Conservation (phyloP, 1,140 invertebrate genomes). For the Hyphantria cunea region DNA sequence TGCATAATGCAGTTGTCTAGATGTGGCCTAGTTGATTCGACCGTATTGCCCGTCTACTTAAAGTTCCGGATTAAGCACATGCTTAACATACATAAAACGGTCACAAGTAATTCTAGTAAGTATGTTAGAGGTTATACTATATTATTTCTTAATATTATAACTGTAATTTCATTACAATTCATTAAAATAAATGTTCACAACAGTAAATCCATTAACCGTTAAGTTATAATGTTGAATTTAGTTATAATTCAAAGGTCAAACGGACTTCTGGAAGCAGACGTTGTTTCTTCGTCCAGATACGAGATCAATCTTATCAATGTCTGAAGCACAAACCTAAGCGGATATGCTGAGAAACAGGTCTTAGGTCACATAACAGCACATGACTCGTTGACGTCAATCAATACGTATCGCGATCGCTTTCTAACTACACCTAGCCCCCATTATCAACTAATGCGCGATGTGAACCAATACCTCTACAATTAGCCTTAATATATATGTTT, state of each 20-base stretch:
- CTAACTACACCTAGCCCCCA: constrained; percentile 28
- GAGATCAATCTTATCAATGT: constrained; percentile 36
- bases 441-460: no score
- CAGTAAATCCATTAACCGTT: not conserved
- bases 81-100: no score
- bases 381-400: constrained; percentile 46
- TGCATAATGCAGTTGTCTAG: constrained; percentile 28
- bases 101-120: no score
- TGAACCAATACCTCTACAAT: no score
- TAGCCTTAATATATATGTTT: not conserved
- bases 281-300: constrained; percentile 22
- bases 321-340: constrained; percentile 23
- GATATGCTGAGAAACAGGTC: constrained; percentile 39
- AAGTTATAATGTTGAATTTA: not conserved
- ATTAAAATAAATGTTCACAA: constrained; percentile 3
- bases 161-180: constrained; percentile 3
- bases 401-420: constrained; percentile 38
- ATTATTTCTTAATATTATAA: no score
- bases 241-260: no score
- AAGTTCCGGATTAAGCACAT: constrained; percentile 10
- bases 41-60: constrained; percentile 5
- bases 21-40: constrained; percentile 22
- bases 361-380: constrained; percentile 42
- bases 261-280: constrained; percentile 7
- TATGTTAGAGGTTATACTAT: no score